Evolutionary conservation across 2,888 invertebrate species (phyloP).

Genomic region (Drosophila colorata): DNA sequence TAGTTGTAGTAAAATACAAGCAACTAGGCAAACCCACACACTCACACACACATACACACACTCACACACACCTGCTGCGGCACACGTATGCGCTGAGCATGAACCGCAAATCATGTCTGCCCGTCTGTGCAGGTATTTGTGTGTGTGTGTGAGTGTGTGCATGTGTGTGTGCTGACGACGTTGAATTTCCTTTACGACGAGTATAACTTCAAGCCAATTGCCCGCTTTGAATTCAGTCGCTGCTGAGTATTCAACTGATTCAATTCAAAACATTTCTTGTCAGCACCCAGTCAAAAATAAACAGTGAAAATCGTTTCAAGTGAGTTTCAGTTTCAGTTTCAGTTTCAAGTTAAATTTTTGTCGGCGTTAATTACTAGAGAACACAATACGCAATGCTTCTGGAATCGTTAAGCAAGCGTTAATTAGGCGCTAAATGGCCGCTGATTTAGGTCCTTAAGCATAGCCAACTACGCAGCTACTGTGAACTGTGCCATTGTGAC

Average conservation of each 20-base stretch:
- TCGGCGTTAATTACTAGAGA: slow-evolving; percentile 27
- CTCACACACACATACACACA: slow-evolving; percentile 6
- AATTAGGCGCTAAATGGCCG: slow-evolving; percentile 37
- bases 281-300: slow-evolving; percentile 13
- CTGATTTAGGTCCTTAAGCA: slow-evolving; percentile 26
- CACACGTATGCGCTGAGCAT: too few species aligned
- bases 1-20: not conserved
- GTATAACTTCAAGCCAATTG: slow-evolving; percentile 82
- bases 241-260: slow-evolving; percentile 80
- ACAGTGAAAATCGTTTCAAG: slow-evolving; percentile 46
- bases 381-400: slow-evolving; percentile 30
- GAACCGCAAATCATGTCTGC: slow-evolving; percentile 41
- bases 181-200: slow-evolving; percentile 71
- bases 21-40: not conserved
- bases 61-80: slow-evolving; percentile 31
- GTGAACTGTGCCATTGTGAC: slow-evolving; percentile 31
- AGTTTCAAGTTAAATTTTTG: too few species aligned
- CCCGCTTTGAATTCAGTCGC: slow-evolving; percentile 79
- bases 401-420: slow-evolving; percentile 32
- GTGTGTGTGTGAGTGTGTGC: slow-evolving; percentile 9
- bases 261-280: slow-evolving; percentile 55
- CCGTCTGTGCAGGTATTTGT: slow-evolving; percentile 3
- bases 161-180: slow-evolving; percentile 40
- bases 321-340: slow-evolving; percentile 52
- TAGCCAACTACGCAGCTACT: not conserved